Evolutionary conservation across 2,888 invertebrate genomes (phyloP).

Genomic region (Malthinus flaveolus): DNA sequence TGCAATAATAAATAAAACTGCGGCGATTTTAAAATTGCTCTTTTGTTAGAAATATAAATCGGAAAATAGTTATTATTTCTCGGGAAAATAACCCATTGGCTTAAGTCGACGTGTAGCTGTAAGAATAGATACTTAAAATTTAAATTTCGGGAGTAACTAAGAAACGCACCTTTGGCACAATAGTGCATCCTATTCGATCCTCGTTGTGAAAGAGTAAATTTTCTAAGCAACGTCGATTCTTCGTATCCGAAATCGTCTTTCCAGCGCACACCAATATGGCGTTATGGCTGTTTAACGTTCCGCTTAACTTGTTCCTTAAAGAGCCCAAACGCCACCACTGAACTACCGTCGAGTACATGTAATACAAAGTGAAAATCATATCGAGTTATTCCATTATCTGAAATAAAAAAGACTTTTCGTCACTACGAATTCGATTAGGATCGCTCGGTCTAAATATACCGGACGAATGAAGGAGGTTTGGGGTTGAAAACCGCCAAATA

Average conservation of each 20-base stretch:
- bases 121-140: background rate
- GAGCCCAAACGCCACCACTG: conserved; percentile 79
- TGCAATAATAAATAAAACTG: conserved; percentile 44
- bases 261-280: conserved; percentile 49
- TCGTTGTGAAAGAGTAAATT: conserved; percentile 63
- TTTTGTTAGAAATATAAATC: conserved; percentile 42
- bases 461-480: too few species aligned
- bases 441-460: too few species aligned
- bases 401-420: background rate
- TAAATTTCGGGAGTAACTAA: too few species aligned
- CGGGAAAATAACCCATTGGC: conserved; percentile 59
- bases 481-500: too few species aligned
- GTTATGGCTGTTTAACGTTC: conserved; percentile 49
- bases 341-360: conserved; percentile 80
- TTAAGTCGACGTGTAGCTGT: conserved; percentile 54
- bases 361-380: conserved; percentile 80
- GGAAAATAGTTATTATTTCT: conserved; percentile 52
- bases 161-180: conserved; percentile 65
- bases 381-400: conserved; percentile 16
- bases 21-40: conserved; percentile 37
- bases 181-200: conserved; percentile 59
- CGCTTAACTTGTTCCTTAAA: conserved; percentile 68
- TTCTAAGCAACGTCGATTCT: conserved; percentile 53
- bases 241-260: conserved; percentile 40
- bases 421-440: too few species aligned